Base-by-base conservation (phyloP, 2,797 vertebrate species). In the Delichon dasypus region DNA sequence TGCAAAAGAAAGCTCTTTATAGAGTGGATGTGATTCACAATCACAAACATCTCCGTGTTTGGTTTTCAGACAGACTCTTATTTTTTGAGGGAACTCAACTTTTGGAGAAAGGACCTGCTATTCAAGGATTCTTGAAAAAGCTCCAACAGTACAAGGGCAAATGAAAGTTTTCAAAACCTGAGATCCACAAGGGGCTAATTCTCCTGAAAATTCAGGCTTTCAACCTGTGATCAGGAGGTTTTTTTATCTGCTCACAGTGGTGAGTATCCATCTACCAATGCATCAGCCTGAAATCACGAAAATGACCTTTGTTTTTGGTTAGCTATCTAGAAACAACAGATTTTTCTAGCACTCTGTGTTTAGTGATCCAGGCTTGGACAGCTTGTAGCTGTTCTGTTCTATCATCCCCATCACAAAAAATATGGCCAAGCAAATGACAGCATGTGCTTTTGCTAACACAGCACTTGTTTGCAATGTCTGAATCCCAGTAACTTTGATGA, bases 311-410 rank as follows among this genome's bases (percentile, higher is more conserved):
- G 94, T 26, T 40, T 15, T 97, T 30, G 27, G 93, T 94, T 98
- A 98, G 98, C 98, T 98, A 96, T 89, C 95, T 95, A 97, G 95
- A 98, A 98, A 98, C 97, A 98, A 98, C 85, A 47, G 92, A 79
- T 97, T 98, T 98, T 97, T 97, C 97, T 98, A 97, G 98, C 94
- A 96, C 96, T 90, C 64, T 53, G 67, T 97, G 83, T 54, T 88
- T 42, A 74, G 58, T 51, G 61, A 94, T 70, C 30, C 72, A 88
- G 40, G 54, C 51, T 84, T 62, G 48, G 53, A 64, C 82, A 92
- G 55, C 66, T 80, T 90, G 66, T 71, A 85, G 53, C 42, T 88
- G 15, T 79, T 84, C 62, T 84, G 45, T 60, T 73, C 73, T 65
- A 53, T 57, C 5, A 1, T 60, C 48, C 53, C 57, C 36, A 36